Percentiles rank a stretch among this genome's conserved stretches.
These are phyloP conservation scores for Tokudaia muenninki DNA, from an alignment of 2,797 vertebrate genomes.

Conservation along the genomic window DNA sequence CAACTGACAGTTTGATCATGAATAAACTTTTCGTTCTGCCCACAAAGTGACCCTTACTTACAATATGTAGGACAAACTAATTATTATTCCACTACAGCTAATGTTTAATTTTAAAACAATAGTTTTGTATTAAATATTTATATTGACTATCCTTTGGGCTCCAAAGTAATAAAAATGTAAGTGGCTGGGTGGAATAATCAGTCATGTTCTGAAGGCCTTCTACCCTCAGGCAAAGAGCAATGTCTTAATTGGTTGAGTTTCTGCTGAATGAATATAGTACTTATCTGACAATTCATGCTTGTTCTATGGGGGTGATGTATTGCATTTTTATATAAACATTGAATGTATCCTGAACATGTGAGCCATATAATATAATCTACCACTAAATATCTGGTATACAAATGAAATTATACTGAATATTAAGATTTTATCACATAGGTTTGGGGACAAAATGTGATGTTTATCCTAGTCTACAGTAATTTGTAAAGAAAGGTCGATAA, in stretches of 20 bases:
- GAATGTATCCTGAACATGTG: not conserved
- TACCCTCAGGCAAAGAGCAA: too few relatives aligned
- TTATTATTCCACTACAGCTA: not conserved
- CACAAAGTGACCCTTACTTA: not conserved
- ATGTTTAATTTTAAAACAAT: not conserved
- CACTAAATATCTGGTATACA: not conserved
- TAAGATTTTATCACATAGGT: not conserved
- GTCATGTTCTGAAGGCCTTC: not conserved
- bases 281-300: not conserved
- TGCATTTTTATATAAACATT: not conserved
- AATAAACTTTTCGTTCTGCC: not conserved
- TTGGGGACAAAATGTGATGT: too few relatives aligned
- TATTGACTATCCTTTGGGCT: not conserved
- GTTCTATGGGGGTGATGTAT: too few relatives aligned
- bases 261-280: not conserved
- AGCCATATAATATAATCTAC: not conserved
- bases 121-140: not conserved
- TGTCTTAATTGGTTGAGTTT: not conserved
- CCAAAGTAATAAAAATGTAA: not conserved
- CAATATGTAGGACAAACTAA: not conserved
- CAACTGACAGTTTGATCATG: too few relatives aligned
- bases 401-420: not conserved
- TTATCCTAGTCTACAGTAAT: not conserved
- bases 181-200: not conserved
- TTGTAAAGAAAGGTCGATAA: not conserved